Base-by-base conservation (phyloP, 2,888 invertebrate genomes). In the Sympetrum striolatum region DNA sequence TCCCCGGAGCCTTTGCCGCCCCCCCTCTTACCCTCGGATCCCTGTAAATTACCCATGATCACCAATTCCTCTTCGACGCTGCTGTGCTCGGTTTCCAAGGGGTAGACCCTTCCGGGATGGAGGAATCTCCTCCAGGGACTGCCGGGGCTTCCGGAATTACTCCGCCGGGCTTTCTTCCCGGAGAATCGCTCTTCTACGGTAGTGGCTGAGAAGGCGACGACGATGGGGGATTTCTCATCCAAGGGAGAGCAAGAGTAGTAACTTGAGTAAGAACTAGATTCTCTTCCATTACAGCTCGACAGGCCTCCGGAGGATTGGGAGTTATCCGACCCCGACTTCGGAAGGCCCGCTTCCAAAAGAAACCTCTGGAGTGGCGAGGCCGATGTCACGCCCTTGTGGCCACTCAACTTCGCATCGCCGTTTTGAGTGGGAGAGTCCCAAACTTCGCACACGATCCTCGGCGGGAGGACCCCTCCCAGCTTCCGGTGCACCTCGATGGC, bases 1-100 rank as follows among this genome's bases (percentile, higher is more conserved):
- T 80, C 90, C 18, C 53, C 58, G 15, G 44, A 31, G 10, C 64
- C 90, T 31, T 90, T 81, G 12, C 64, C 82, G 14, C 60, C 53
- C 44, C 90, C 93, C 91, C 92, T 93, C 53, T 92, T 93, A 91
- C 92, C 93, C 91, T 93, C 93, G 1, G 92, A 92, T 79, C 93
- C 94, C 91, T 94, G 94, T 81, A 93, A 92, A 91, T 94, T 94
- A 48, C 94, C 94, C 94, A 94, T 94, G 39, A 39, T 91, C 90
- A 53, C 80, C 53, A 37, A 35, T 48, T 48, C 48, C 31, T 90
- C 64, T 22, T 44, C 15, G 12, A 12, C 35, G 73, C 10, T 8
- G 44, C 5, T 18, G 5, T 31, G 18, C 25, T 90, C 92, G 73
- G 91, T 80, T 90, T 92, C 91, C 86, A 92, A 91, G 80, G 86